Base-by-base conservation (phyloP, 2,888 invertebrate genomes). In the Athetis lepigone region DNA sequence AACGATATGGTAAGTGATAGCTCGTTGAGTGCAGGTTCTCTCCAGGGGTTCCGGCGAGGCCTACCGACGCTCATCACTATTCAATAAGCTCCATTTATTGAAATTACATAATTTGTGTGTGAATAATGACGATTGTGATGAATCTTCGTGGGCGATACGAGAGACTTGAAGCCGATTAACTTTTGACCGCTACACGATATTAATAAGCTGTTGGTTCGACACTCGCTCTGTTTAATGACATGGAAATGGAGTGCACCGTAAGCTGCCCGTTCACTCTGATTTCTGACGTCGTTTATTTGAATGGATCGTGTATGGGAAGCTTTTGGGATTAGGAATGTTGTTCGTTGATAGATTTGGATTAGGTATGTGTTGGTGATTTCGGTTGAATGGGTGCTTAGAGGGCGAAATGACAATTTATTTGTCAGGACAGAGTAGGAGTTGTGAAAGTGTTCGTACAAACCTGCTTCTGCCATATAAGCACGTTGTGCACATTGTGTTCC, bases 21-120 rank as follows among this genome's bases (percentile, higher is more conserved):
- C 49, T 42, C 13, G 49, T 63, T 50, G 25, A 13, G 73, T 84
- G 77, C 75, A 75, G 83, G 82, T 58, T 75, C 92, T 46, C 94
- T 64, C 81, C 92, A 86, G 94, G 94, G 91, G 91, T 89, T 81
- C 91, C 83, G 70, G 82, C 70, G 83, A 84, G 86, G 92, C 93
- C 93, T 93, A 93, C 93, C 90, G 91, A 91, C 94, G 92, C 92
- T 94, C 95, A 95, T 94, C 94, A 90, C 94, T 94, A 94, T 95
- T 94, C 94, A 94, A 95, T 94, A 95, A 92, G 93, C 89, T 91
- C 90, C 93, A 94, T 95, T 95, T 94, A 94, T 95, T 94, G 94
- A 94, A 95, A 94, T 95, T 94, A 95, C 92, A 94, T 94, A 95
- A 95, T 95, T 94, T 94, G 94, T 95, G 92, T 94, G 95, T 95